Conservation (phyloP, 2,113 vertebrate species). For the Lophius piscatorius region DNA sequence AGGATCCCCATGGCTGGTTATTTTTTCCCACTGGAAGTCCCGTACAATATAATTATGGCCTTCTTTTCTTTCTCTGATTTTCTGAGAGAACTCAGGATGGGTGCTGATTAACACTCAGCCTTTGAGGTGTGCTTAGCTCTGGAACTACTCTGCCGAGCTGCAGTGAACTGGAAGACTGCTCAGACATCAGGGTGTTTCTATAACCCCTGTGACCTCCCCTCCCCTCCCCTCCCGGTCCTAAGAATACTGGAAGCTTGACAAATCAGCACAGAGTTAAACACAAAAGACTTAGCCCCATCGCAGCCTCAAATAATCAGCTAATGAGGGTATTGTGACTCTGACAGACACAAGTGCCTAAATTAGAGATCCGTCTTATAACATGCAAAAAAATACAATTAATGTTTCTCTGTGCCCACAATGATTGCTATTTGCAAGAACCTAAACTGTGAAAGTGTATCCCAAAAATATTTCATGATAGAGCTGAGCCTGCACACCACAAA, state of each 20-base stretch:
- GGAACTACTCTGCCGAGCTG: constrained; percentile 27
- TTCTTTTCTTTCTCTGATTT: neutral
- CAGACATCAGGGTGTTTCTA: constrained; percentile 45
- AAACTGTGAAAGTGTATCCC: no score
- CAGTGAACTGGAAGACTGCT: constrained; percentile 38
- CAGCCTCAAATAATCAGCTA: constrained; percentile 26
- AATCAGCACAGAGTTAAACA: constrained; percentile 41
- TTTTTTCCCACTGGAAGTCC: no score
- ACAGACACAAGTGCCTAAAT: no score
- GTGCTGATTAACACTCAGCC: constrained; percentile 54
- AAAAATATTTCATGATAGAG: no score
- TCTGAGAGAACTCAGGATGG: no score
- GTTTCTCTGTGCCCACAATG: no score
- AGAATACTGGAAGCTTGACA: constrained; percentile 44
- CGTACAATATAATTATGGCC: no score
- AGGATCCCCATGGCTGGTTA: no score
- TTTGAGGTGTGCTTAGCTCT: constrained; percentile 31
- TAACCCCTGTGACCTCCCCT: constrained; percentile 28
- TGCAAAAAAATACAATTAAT: no score
- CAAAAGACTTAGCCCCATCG: constrained; percentile 43
- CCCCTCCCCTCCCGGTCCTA: constrained; percentile 24
- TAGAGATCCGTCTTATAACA: no score
- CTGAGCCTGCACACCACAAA: neutral
- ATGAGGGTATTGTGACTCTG: constrained; percentile 24
- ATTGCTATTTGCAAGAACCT: no score